Percentiles rank a stretch among this genome's conserved stretches.
These are phyloP conservation scores for Rotaria magnacalcarata DNA, from an alignment of 2,888 invertebrate genomes.

Conservation along the genomic window DNA sequence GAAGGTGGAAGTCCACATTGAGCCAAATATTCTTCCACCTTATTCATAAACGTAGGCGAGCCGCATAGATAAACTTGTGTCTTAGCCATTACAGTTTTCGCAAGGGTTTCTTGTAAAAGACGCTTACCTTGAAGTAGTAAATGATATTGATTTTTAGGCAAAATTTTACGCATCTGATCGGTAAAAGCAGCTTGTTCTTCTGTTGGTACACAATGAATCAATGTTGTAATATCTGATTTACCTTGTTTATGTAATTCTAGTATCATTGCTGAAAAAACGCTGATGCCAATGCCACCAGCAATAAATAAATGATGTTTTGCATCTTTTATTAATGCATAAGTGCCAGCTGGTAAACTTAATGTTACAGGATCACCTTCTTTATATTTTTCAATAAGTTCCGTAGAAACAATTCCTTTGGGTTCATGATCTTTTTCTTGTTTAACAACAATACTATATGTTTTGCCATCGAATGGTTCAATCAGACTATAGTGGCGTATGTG, in stretches of 20 bases:
- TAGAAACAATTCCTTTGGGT: conserved; percentile 5
- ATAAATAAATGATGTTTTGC: background rate
- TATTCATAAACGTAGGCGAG: background rate
- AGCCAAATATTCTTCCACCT: background rate
- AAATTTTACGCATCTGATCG: background rate
- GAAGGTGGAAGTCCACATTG: background rate
- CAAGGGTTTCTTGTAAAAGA: background rate
- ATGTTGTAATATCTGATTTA: background rate
- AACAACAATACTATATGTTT: background rate
- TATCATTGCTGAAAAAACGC: background rate
- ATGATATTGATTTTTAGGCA: background rate
- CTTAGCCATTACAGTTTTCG: background rate
- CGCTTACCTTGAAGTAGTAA: background rate
- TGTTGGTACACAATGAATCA: background rate
- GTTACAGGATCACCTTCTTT: background rate
- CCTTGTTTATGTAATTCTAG: background rate
- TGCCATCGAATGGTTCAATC: background rate
- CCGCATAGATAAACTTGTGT: background rate
- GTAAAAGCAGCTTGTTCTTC: background rate
- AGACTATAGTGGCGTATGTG: background rate
- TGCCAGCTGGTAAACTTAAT: background rate
- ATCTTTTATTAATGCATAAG: background rate
- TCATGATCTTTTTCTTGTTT: background rate
- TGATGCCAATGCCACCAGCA: background rate
- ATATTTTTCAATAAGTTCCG: background rate